Evolutionary conservation across 1,140 invertebrate genomes (phyloP), one percentile per base, ranked within the genome.

Genomic region (Luehdorfia chinensis): DNA sequence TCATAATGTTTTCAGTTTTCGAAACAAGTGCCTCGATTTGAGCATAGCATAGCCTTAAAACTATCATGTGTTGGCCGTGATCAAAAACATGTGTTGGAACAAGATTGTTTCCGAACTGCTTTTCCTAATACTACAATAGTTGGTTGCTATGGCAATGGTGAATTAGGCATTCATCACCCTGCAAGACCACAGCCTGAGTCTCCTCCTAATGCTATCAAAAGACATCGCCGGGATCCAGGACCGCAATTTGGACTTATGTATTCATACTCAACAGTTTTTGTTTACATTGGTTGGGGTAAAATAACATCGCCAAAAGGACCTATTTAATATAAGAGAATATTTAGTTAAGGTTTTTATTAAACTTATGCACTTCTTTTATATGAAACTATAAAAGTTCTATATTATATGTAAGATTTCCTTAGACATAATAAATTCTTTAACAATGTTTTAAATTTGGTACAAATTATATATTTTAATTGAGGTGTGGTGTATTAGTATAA

Each of bases 31-130:
- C 80, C 84, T 3, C 57, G 58, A 1, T 80, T 69, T 45, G 74
- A 81, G 49, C 59, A 77, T 49, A 84, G 76, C n/a, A 72, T 74
- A 6, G 81, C 60, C 0, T 5, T 87, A 7, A 87, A 87, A 50
- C 50, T 87, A n/a, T 81, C 83, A 1, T 87, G 85, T 31, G 66
- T 86, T n/a, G 85, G 80, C 5, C 65, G 84, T 1, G 73, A 79
- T 21, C 52, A 66, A 34, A 78, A 69, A 18, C 75, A 83, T 43
- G 66, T 68, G 11, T 39, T 68, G 4, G 81, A 87, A 33, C 71
- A 79, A 45, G 65, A 78, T 2, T 68, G 58, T 16, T 84, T 85
- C 53, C 59, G 77, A 1, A 53, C 63, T 1, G 65, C 61, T 6
- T 86, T 87, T 46, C 85, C 84, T 0, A 45, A 62, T 14, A 87